Percentiles rank a stretch among this genome's conserved stretches.
phyloP scores from a whole-genome alignment of 2,888 invertebrate species.

The Aspidapion aeneum region DNA sequence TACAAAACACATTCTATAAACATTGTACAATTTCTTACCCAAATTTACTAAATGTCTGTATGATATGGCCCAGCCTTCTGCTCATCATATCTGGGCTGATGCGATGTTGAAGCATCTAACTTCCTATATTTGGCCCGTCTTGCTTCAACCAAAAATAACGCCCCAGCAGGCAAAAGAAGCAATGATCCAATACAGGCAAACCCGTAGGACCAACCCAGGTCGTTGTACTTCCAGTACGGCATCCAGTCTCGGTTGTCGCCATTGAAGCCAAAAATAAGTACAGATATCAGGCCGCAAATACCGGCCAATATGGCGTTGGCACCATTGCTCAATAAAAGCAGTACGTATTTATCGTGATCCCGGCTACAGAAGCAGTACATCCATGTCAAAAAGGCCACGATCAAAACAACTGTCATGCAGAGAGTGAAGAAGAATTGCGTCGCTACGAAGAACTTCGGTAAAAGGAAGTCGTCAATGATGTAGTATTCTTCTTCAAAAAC shows the following conservation, averaged over 20 bases:
- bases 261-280: slow-evolving; percentile 83
- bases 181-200: slow-evolving; percentile 78
- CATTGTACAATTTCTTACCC: too few species aligned
- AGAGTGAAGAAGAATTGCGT: slow-evolving; percentile 94
- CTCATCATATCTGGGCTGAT: slow-evolving; percentile 63
- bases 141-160: slow-evolving; percentile 80
- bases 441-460: slow-evolving; percentile 89
- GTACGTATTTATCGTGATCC: slow-evolving; percentile 72
- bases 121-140: slow-evolving; percentile 72
- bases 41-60: slow-evolving; percentile 68
- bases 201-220: slow-evolving; percentile 92
- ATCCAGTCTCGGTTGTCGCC: slow-evolving; percentile 94
- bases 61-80: slow-evolving; percentile 58
- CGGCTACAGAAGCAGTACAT: slow-evolving; percentile 71
- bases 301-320: slow-evolving; percentile 70
- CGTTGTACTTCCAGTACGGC: slow-evolving; percentile 95
- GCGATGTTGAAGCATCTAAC: slow-evolving; percentile 64
- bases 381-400: slow-evolving; percentile 70
- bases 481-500: slow-evolving; percentile 96
- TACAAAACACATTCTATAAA: too few species aligned
- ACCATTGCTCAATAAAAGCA: slow-evolving; percentile 71
- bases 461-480: slow-evolving; percentile 84
- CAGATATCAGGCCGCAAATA: slow-evolving; percentile 76
- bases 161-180: slow-evolving; percentile 69
- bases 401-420: slow-evolving; percentile 75